Percentiles rank a stretch among this genome's conserved stretches.
Conservation (phyloP, 2,888 invertebrate species). For the Cheilosia urbana region DNA sequence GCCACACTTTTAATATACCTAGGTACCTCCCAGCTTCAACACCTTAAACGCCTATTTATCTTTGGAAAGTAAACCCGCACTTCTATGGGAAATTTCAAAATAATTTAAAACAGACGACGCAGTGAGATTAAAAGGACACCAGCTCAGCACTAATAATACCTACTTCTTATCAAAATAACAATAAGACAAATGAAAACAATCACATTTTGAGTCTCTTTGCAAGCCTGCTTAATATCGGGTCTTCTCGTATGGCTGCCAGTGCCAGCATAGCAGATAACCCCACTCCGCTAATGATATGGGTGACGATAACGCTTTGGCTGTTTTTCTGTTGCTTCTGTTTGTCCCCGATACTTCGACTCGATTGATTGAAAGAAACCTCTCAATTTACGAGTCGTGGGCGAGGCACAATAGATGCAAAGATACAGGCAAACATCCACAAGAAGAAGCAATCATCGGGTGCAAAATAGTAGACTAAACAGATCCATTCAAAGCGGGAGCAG, state of each 20-base stretch:
- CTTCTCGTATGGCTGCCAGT: constrained; percentile 4
- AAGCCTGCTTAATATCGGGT: constrained; percentile 33
- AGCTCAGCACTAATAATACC: neutral
- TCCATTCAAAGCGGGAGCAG: neutral
- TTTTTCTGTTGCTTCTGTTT: constrained; percentile 53
- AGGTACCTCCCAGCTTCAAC: constrained; percentile 12
- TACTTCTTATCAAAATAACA: constrained; percentile 42
- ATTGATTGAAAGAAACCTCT: constrained; percentile 49
- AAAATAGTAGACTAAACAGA: constrained; percentile 34
- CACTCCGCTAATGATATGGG: constrained; percentile 17
- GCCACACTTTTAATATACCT: constrained; percentile 38
- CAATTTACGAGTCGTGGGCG: neutral
- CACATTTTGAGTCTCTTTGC: constrained; percentile 52
- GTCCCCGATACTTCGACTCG: constrained; percentile 32
- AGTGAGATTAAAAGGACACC: constrained; percentile 4
- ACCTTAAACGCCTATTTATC: neutral
- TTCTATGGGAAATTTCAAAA: constrained; percentile 32
- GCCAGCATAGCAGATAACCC: too few species aligned
- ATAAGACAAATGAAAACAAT: constrained; percentile 61
- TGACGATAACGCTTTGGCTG: constrained; percentile 44
- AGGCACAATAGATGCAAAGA: constrained; percentile 20
- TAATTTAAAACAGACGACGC: constrained; percentile 14
- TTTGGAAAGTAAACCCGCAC: neutral
- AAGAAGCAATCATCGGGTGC: constrained; percentile 53
- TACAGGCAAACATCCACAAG: constrained; percentile 26